Percentiles rank a stretch among this genome's conserved stretches.
Evolutionary conservation across 2,797 vertebrate species (phyloP).

Genomic region (Alauda arvensis): DNA sequence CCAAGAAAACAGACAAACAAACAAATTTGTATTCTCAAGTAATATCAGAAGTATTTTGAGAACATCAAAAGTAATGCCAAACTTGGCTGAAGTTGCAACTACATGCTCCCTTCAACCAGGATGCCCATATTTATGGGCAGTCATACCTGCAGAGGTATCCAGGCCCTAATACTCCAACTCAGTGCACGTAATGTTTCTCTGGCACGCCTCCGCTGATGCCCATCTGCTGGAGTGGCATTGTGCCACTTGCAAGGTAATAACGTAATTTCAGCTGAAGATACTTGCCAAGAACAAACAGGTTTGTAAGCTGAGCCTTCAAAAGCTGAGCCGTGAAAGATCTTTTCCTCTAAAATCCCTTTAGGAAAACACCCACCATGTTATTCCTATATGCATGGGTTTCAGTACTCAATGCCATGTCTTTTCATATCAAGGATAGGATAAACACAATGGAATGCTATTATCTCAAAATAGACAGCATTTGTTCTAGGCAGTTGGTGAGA

Average conservation of each 20-base stretch:
- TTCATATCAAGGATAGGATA: neutral
- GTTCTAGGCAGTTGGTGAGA: neutral
- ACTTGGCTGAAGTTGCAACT: neutral
- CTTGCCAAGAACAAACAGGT: slow-evolving; percentile 54
- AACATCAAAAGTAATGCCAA: neutral
- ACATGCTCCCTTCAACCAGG: neutral
- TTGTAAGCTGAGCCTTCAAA: slow-evolving; percentile 54
- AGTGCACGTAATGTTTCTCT: slow-evolving; percentile 29
- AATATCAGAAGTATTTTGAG: neutral
- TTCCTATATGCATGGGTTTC: neutral
- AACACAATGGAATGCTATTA: neutral
- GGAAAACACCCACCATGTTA: neutral
- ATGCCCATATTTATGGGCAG: neutral
- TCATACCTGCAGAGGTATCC: slow-evolving; percentile 24
- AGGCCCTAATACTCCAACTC: slow-evolving; percentile 40
- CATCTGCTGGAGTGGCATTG: slow-evolving; percentile 70
- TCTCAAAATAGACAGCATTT: slow-evolving; percentile 22
- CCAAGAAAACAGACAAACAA: slow-evolving; percentile 4
- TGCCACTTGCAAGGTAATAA: slow-evolving; percentile 67
- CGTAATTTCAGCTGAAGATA: slow-evolving; percentile 45
- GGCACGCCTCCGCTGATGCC: neutral
- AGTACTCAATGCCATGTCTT: neutral
- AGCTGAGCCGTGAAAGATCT: neutral
- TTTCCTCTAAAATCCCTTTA: neutral
- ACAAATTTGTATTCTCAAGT: neutral